These are phyloP conservation scores for Chiloscyllium punctatum DNA, from an alignment of 2,797 vertebrate genomes.

Conservation along the genomic window DNA sequence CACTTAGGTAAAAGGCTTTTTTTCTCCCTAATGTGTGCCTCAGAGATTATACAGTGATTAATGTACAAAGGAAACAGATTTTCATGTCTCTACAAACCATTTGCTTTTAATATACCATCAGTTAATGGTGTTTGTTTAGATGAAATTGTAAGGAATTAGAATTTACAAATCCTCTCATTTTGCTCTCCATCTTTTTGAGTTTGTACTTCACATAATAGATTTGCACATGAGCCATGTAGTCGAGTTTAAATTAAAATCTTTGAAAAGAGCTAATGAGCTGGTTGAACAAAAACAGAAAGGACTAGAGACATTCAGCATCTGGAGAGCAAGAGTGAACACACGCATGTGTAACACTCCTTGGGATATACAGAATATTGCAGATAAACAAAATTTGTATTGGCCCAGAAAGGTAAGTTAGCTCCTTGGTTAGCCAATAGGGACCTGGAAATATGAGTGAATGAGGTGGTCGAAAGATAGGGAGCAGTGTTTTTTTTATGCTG, in stretches of 20 bases:
- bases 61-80: conserved; percentile 36
- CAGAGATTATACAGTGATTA: conserved; percentile 38
- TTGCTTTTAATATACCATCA: conserved; percentile 31
- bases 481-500: too few relatives aligned
- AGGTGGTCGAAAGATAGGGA: too few relatives aligned
- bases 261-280: conserved; percentile 21
- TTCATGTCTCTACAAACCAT: conserved; percentile 31
- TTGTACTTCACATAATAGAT: conserved; percentile 20
- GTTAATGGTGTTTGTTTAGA: conserved; percentile 14
- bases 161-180: conserved; percentile 15
- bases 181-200: background rate
- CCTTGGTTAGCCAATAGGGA: too few relatives aligned
- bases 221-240: background rate
- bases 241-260: conserved; percentile 10
- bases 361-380: background rate
- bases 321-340: background rate
- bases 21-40: conserved; percentile 36
- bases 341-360: background rate
- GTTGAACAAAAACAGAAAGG: conserved; percentile 16
- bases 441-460: too few relatives aligned
- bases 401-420: background rate
- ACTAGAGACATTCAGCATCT: conserved; percentile 18
- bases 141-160: conserved; percentile 36
- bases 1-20: conserved; percentile 36
- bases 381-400: background rate